Percentiles rank a stretch among this genome's conserved stretches.
Conservation (phyloP, 1,140 invertebrate species). For the Venturia canescens region DNA sequence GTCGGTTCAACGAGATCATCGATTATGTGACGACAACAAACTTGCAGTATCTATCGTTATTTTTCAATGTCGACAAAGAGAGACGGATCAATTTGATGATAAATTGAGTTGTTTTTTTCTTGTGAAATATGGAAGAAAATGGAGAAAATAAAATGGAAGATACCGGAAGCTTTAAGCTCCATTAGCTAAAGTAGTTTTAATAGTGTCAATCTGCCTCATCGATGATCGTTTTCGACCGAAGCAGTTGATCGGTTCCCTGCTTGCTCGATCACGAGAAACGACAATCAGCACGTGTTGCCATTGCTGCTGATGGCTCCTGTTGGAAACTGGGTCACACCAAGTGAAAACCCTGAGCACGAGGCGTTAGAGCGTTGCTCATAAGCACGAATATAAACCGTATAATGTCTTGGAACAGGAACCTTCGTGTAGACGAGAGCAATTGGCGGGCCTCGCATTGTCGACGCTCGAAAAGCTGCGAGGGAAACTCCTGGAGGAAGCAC, state of each 20-base stretch:
- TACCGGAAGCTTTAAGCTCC: background rate
- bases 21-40: too few species aligned
- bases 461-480: background rate
- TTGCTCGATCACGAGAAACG: slow-evolving; percentile 18
- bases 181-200: background rate
- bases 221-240: background rate
- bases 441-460: background rate
- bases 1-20: too few species aligned
- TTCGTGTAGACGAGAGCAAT: slow-evolving; percentile 24
- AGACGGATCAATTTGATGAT: too few species aligned
- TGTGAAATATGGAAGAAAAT: background rate
- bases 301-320: slow-evolving; percentile 36
- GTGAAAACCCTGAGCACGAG: slow-evolving; percentile 61
- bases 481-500: background rate
- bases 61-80: too few species aligned
- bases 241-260: background rate
- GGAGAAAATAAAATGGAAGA: background rate
- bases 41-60: too few species aligned
- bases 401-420: background rate
- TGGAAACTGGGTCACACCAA: slow-evolving; percentile 64
- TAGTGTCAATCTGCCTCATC: background rate
- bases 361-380: slow-evolving; percentile 44
- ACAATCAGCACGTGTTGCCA: background rate
- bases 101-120: too few species aligned
- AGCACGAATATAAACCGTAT: slow-evolving; percentile 26